Evolutionary conservation across 2,888 invertebrate species (phyloP).

Genomic region (Cantharis lateralis): DNA sequence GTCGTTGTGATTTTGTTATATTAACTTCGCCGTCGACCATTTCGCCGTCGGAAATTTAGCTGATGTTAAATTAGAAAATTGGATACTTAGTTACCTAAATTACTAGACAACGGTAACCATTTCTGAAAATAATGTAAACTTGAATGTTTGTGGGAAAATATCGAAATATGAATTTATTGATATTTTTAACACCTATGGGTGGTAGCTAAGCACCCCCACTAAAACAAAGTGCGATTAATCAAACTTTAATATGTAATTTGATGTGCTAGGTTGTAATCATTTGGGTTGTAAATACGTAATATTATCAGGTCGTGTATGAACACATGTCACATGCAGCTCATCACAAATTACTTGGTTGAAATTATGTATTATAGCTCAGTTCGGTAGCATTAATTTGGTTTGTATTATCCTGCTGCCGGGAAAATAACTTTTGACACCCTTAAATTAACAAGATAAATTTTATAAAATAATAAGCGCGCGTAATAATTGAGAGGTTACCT

Average conservation of each 20-base stretch:
- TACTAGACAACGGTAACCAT: too few relatives aligned
- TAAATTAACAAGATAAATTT: not conserved
- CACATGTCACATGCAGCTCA: conserved; percentile 9
- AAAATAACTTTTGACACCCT: conserved; percentile 4
- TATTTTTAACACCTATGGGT: not conserved
- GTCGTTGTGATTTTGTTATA: too few relatives aligned
- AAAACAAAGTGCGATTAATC: not conserved
- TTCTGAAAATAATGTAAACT: not conserved
- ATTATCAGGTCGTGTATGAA: conserved; percentile 3
- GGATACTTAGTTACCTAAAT: too few relatives aligned
- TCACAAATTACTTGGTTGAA: conserved; percentile 5
- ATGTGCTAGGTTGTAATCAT: conserved; percentile 4
- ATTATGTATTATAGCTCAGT: conserved; percentile 6
- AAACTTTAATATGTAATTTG: conserved; percentile 7
- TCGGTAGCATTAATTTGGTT: conserved; percentile 4
- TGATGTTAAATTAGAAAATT: too few relatives aligned
- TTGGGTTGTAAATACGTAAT: conserved; percentile 6
- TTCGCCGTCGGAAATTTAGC: too few relatives aligned
- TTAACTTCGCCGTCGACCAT: too few relatives aligned
- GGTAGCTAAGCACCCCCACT: not conserved
- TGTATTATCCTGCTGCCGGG: not conserved
- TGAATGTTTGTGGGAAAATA: not conserved
- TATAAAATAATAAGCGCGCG: not conserved
- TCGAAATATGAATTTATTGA: not conserved
- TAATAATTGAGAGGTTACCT: not conserved